These are phyloP conservation scores for Papilio helenus DNA, from an alignment of 1,140 invertebrate species.

Conservation along the genomic window DNA sequence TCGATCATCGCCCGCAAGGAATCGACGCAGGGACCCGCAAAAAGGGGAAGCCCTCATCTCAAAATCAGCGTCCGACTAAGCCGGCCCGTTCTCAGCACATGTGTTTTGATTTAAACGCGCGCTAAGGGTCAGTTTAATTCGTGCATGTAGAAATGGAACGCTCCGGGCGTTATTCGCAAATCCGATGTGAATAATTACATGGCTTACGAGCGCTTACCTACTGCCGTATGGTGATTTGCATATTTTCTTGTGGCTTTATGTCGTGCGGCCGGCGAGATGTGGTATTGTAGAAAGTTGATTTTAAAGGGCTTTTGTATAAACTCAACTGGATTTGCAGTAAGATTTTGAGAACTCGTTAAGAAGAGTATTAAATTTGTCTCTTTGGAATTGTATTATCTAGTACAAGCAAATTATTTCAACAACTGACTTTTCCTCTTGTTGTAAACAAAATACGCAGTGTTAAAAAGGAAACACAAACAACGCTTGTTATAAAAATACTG, in stretches of 20 bases:
- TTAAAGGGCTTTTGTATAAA: constrained; percentile 33
- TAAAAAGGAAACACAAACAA: constrained; percentile 64
- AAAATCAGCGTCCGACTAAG: constrained; percentile 79
- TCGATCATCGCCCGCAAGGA: constrained; percentile 81
- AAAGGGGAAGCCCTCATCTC: constrained; percentile 80
- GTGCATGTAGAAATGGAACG: constrained; percentile 72
- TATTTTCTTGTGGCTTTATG: constrained; percentile 78
- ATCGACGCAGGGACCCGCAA: constrained; percentile 80
- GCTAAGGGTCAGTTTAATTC: constrained; percentile 78
- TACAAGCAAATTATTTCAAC: constrained; percentile 5
- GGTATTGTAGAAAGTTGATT: constrained; percentile 5
- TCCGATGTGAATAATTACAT: constrained; percentile 82
- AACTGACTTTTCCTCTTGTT: not conserved
- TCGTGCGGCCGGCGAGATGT: constrained; percentile 44
- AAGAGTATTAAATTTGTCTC: not conserved
- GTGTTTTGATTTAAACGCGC: constrained; percentile 81
- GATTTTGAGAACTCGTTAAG: not conserved
- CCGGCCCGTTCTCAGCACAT: constrained; percentile 76
- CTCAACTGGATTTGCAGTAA: not conserved
- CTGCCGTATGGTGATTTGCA: constrained; percentile 80
- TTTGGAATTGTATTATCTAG: not conserved
- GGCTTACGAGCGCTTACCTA: constrained; percentile 81
- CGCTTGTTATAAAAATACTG: constrained; percentile 68
- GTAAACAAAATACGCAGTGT: constrained; percentile 1
- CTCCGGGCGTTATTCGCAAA: constrained; percentile 78